Evolutionary conservation across 2,113 vertebrate species (phyloP).

Genomic region (Bambusicola thoracicus): DNA sequence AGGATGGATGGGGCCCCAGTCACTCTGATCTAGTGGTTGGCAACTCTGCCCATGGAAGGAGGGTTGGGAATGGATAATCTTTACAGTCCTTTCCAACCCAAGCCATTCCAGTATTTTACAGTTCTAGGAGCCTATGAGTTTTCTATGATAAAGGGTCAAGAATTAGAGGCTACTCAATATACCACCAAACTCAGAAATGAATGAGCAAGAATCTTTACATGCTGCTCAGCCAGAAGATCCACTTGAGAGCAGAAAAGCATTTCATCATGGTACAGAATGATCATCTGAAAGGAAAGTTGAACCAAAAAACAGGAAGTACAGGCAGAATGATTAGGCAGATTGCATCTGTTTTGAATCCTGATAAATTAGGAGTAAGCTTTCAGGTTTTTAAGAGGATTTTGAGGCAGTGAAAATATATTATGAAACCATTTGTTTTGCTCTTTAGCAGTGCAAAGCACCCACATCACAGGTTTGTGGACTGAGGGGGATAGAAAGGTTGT

Average conservation of each 20-base stretch:
- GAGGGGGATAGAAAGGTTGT: background rate
- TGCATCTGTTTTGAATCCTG: background rate
- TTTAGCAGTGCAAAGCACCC: conserved; percentile 8
- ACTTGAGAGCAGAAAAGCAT: background rate
- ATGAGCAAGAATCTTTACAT: background rate
- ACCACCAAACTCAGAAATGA: conserved; percentile 34
- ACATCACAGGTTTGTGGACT: conserved; percentile 8
- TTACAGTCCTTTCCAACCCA: too few relatives aligned
- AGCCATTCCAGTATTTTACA: too few relatives aligned
- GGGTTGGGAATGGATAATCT: too few relatives aligned
- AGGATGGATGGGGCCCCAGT: too few relatives aligned
- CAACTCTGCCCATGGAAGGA: too few relatives aligned
- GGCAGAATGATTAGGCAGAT: background rate
- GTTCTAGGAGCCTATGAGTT: too few relatives aligned
- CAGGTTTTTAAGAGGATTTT: background rate
- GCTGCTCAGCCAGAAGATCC: background rate
- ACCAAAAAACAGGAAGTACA: background rate
- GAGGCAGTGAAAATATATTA: conserved; percentile 27
- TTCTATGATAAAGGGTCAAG: background rate
- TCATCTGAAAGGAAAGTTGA: background rate
- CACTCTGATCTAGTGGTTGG: too few relatives aligned
- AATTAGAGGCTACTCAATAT: background rate
- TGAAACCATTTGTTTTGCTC: conserved; percentile 29
- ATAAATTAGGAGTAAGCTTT: conserved; percentile 11
- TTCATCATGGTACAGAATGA: background rate